These are phyloP conservation scores for Orbicella faveolata DNA, from an alignment of 64 coral and sea anemone species.

Conservation along the genomic window DNA sequence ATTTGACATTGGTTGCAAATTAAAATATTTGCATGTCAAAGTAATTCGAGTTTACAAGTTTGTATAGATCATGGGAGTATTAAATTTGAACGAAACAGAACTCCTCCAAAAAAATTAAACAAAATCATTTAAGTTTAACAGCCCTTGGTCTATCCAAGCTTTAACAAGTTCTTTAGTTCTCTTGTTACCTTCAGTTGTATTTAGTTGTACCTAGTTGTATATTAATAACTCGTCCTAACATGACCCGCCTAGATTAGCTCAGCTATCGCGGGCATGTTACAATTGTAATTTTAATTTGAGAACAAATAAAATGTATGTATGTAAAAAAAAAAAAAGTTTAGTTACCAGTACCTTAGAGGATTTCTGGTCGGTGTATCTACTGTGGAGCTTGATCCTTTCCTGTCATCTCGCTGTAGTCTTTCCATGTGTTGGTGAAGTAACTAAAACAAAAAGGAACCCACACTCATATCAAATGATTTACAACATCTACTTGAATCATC, in stretches of 20 bases:
- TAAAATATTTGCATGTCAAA: too few relatives aligned
- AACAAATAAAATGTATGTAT: neutral
- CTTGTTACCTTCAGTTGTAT: too few relatives aligned
- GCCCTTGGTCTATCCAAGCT: too few relatives aligned
- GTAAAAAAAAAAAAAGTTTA: neutral
- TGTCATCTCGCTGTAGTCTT: constrained; percentile 85
- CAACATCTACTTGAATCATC: too few relatives aligned
- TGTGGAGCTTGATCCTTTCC: constrained; percentile 39
- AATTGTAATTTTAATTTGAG: too few relatives aligned
- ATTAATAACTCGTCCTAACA: too few relatives aligned
- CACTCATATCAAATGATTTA: too few relatives aligned
- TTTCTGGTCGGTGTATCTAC: constrained; percentile 66
- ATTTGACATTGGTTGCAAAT: too few relatives aligned
- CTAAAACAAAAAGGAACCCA: constrained; percentile 19
- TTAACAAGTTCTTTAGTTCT: too few relatives aligned
- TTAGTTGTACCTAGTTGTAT: too few relatives aligned
- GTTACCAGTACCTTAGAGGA: constrained; percentile 44
- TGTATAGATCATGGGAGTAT: neutral
- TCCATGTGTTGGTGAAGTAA: constrained; percentile 99
- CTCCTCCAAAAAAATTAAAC: neutral
- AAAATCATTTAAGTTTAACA: neutral
- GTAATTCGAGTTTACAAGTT: neutral
- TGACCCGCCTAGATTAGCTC: too few relatives aligned
- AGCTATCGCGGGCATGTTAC: too few relatives aligned
- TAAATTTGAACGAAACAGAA: neutral